Evolutionary conservation across 2,888 invertebrate species (phyloP).

Genomic region (Pollenia angustigena): DNA sequence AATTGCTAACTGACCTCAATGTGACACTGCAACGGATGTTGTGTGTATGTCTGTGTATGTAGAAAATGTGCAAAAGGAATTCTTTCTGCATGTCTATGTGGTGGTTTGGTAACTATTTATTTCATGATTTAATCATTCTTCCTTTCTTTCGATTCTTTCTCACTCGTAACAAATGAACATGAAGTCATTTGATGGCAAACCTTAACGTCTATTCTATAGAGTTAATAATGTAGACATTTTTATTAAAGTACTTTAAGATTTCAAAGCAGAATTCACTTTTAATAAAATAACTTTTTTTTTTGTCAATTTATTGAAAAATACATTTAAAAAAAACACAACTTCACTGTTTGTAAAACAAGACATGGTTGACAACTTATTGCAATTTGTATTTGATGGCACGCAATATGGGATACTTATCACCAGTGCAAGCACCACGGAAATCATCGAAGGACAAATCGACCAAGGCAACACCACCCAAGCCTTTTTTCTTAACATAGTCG

Average conservation of each 20-base stretch:
- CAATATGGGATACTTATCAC: constrained; percentile 91
- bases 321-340: constrained; percentile 42
- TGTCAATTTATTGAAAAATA: constrained; percentile 50
- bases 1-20: constrained; percentile 80
- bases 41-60: constrained; percentile 3
- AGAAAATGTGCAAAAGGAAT: constrained; percentile 35
- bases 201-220: constrained; percentile 12
- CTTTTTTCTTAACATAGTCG: constrained; percentile 88
- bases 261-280: not conserved
- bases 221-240: constrained; percentile 35
- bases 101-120: constrained; percentile 40
- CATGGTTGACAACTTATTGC: constrained; percentile 74
- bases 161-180: constrained; percentile 47
- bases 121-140: constrained; percentile 43
- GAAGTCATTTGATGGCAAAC: constrained; percentile 46
- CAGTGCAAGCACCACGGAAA: constrained; percentile 92
- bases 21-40: constrained; percentile 75
- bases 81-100: constrained; percentile 32
- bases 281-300: not conserved
- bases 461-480: constrained; percentile 91
- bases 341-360: constrained; percentile 17
- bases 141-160: constrained; percentile 8
- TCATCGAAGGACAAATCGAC: constrained; percentile 91
- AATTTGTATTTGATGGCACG: constrained; percentile 89
- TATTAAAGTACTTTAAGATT: not conserved